These are phyloP conservation scores for Aegotheles bennettii DNA, from an alignment of 2,113 vertebrate genomes.

Conservation along the genomic window DNA sequence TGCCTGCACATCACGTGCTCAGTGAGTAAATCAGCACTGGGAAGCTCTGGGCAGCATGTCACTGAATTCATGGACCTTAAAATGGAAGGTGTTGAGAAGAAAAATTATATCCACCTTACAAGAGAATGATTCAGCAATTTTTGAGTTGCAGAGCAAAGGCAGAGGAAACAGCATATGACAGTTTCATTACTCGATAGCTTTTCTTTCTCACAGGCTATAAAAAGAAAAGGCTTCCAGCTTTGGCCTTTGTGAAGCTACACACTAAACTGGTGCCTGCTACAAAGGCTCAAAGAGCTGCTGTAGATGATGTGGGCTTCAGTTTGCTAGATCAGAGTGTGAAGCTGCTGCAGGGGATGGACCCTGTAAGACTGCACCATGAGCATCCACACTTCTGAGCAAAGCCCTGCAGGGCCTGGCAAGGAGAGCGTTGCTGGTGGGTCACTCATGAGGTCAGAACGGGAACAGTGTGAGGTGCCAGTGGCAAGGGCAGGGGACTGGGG, in stretches of 20 bases:
- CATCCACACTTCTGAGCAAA: neutral
- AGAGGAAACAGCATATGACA: neutral
- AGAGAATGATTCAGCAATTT: neutral
- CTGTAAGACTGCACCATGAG: neutral
- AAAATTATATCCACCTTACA: neutral
- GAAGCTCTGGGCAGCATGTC: neutral
- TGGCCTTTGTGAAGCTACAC: neutral
- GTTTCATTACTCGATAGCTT: neutral
- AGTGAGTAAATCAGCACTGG: neutral
- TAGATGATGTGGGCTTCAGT: neutral
- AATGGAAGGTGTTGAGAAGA: neutral
- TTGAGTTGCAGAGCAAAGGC: neutral
- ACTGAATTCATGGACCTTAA: neutral
- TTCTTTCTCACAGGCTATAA: neutral
- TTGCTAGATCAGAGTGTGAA: neutral
- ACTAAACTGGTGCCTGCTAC: neutral
- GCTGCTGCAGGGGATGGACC: neutral
- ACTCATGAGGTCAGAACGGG: neutral
- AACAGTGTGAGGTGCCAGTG: neutral
- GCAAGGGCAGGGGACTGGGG: neutral
- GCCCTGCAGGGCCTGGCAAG: neutral
- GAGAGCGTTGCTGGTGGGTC: fast-evolving
- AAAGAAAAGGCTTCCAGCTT: neutral
- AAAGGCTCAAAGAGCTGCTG: neutral
- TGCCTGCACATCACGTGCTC: neutral